phyloP scores from a whole-genome alignment of 2,888 invertebrate genomes.

The Lasioglossum pauxillum region DNA sequence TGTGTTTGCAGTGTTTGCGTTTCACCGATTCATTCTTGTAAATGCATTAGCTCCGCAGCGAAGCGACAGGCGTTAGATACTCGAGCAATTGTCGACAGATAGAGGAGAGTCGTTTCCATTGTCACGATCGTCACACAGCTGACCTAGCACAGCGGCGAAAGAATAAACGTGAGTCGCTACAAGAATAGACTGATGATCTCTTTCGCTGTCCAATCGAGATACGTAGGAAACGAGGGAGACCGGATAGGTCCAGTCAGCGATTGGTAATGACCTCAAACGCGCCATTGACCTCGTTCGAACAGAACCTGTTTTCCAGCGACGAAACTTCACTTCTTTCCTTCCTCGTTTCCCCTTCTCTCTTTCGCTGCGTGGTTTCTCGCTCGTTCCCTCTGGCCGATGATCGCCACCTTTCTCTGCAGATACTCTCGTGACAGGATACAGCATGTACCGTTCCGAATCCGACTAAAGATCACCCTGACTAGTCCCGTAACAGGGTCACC shows the following conservation, averaged over 20 bases:
- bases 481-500: neutral
- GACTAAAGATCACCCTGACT: constrained; percentile 55
- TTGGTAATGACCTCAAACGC: constrained; percentile 81
- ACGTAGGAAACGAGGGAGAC: constrained; percentile 11
- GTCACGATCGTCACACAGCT: neutral
- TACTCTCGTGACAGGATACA: constrained; percentile 40
- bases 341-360: constrained; percentile 36
- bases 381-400: constrained; percentile 1
- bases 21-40: neutral
- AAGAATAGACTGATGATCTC: constrained; percentile 10
- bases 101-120: neutral
- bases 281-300: constrained; percentile 79
- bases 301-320: constrained; percentile 79
- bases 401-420: constrained; percentile 52
- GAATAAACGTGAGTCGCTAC: constrained; percentile 38
- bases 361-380: neutral
- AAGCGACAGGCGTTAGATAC: neutral
- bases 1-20: neutral
- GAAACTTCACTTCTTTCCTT: constrained; percentile 55
- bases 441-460: constrained; percentile 62
- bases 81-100: neutral
- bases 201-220: neutral
- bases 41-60: neutral
- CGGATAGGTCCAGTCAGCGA: constrained; percentile 38
- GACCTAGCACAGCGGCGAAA: neutral